Evolutionary conservation across 2,888 invertebrate species (phyloP), one percentile per base, ranked within the genome.

Genomic region (Heterodera filipjevi): DNA sequence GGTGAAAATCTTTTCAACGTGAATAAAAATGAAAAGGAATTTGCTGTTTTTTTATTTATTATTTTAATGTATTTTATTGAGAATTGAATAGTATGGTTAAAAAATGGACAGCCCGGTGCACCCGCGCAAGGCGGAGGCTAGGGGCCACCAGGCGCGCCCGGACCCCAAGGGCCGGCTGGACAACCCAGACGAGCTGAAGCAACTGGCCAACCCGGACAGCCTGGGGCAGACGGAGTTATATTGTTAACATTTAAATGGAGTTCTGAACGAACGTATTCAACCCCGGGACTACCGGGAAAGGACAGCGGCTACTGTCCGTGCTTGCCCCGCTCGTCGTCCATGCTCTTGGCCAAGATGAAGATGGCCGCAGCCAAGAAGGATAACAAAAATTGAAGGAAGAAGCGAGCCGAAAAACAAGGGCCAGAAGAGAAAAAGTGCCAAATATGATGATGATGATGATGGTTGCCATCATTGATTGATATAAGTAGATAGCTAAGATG

Each of bases 121-220:
- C 70, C 78, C 46, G 78, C 75, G 5, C 71, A 68, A 10, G 66
- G 77, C 3, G 81, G 81, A 53, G 77, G 70, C 5, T 75, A 74
- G 19, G 79, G 87, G 81, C 81, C 81, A 75, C 79, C 81, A 39
- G 87, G 87, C 79, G 80, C 82, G 33, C 81, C 79, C 49, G 87
- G 87, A 81, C 82, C 81, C 32, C 78, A 82, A 46, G 85, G 86
- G 83, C 76, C 79, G 49, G 81, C 85, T 33, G 86, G 86, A 72
- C 79, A 46, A 44, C 80, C 82, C 39, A 85, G 86, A 70, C 66
- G 77, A 14, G 78, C 82, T 35, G 86, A 85, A 44, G 79, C 76
- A n/a, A 78, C 80, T 71, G 85, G 85, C 79, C 70, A 79, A 70
- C 80, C 82, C 33, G 85, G 85, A 74, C 59, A 74, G 14, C 66